Percentiles rank a stretch among this genome's conserved stretches.
Conservation (phyloP, 2,888 invertebrate genomes). For the Choreutis nemorana region DNA sequence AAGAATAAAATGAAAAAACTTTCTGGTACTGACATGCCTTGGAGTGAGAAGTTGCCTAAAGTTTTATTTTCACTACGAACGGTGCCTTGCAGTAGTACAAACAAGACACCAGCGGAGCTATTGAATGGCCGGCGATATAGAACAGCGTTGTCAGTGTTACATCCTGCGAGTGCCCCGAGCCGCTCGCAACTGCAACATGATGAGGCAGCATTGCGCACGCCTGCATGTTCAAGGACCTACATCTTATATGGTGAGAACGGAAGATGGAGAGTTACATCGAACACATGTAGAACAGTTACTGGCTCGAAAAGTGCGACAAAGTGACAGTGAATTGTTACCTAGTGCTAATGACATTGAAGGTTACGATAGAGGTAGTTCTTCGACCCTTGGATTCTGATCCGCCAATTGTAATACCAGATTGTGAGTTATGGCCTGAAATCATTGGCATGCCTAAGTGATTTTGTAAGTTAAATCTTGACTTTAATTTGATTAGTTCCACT, state of each 20-base stretch:
- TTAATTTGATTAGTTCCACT: no score
- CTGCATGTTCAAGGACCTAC: not conserved
- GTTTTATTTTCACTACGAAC: not conserved
- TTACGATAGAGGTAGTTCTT: not conserved
- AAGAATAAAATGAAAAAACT: not conserved
- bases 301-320: not conserved
- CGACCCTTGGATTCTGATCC: no score
- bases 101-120: slow-evolving; percentile 9
- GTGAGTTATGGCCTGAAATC: not conserved
- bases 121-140: slow-evolving; percentile 7
- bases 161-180: slow-evolving; percentile 1
- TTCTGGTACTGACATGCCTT: not conserved
- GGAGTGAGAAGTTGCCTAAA: not conserved
- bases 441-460: no score
- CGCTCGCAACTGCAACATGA: slow-evolving; percentile 1
- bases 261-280: not conserved
- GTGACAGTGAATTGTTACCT: not conserved
- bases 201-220: not conserved
- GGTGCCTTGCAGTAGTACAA: slow-evolving; percentile 4
- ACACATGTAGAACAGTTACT: not conserved
- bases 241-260: not conserved
- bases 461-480: no score
- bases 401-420: not conserved
- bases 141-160: slow-evolving; percentile 4
- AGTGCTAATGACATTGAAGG: not conserved